These are phyloP conservation scores for Napeogenes inachia DNA, from an alignment of 2,888 invertebrate genomes.

Conservation along the genomic window DNA sequence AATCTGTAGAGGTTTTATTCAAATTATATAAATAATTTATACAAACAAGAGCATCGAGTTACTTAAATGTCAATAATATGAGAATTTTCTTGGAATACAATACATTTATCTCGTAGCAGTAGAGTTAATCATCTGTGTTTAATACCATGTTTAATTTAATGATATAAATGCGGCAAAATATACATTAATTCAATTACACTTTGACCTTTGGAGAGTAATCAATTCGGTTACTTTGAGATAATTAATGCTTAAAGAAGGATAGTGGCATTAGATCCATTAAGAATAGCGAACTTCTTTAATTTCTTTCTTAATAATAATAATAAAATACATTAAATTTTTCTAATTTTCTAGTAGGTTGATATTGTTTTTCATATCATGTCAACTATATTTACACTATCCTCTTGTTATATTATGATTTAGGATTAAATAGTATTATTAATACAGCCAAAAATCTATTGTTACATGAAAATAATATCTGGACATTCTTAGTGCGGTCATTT, in stretches of 20 bases:
- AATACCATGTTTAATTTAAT: background rate
- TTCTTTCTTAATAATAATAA: background rate
- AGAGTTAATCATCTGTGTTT: background rate
- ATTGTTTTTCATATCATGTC: background rate
- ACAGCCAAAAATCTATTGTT: background rate
- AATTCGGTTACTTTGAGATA: background rate
- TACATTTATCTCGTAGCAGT: background rate
- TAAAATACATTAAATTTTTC: too few relatives aligned
- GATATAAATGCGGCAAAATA: background rate
- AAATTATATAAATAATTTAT: too few relatives aligned
- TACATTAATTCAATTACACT: slow-evolving; percentile 2
- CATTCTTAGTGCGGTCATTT: slow-evolving; percentile 42
- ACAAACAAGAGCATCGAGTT: too few relatives aligned
- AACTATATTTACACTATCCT: too few relatives aligned
- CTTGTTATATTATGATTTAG: too few relatives aligned
- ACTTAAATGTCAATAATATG: too few relatives aligned
- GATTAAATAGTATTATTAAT: background rate
- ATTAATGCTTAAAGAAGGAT: background rate
- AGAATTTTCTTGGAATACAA: too few relatives aligned
- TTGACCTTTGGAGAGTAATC: background rate
- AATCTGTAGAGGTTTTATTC: too few relatives aligned
- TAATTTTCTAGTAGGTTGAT: too few relatives aligned
- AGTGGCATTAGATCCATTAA: background rate
- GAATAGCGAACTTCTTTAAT: background rate
- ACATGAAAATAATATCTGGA: background rate